These are phyloP conservation scores for Pomacea maculata DNA, from an alignment of 1,140 invertebrate species.

Conservation along the genomic window DNA sequence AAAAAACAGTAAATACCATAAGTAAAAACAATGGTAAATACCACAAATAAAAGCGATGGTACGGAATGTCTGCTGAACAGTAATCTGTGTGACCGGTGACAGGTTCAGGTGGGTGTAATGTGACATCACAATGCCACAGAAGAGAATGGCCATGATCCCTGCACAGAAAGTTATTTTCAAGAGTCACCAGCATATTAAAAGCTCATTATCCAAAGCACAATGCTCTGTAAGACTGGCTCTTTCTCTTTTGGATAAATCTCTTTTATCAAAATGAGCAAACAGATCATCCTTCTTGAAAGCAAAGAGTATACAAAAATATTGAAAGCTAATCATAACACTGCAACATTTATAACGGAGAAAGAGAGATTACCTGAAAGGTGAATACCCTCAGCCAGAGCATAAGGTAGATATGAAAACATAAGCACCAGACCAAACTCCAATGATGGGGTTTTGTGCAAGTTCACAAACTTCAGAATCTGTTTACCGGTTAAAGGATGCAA, in stretches of 20 bases:
- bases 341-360: not conserved
- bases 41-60: conserved; percentile 89
- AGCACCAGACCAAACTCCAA: conserved; percentile 98
- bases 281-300: not conserved
- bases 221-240: too few relatives aligned
- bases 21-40: not conserved
- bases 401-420: conserved; percentile 97
- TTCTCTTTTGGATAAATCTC: too few relatives aligned
- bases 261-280: not conserved
- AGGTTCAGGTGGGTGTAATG: conserved; percentile 99
- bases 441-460: conserved; percentile 96
- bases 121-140: conserved; percentile 99
- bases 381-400: conserved; percentile 96
- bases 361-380: conserved; percentile 83
- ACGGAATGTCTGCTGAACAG: conserved; percentile 98
- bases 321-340: not conserved
- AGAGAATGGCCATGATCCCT: conserved; percentile 99
- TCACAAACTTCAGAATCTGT: conserved; percentile 88
- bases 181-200: not conserved
- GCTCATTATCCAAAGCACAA: not conserved
- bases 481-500: conserved; percentile 30
- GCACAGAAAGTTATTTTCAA: conserved; percentile 47
- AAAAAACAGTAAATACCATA: too few relatives aligned
- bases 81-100: conserved; percentile 97
- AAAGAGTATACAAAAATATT: not conserved